phyloP scores from a whole-genome alignment of 2,113 vertebrate species.

The Mionectes macconnelli region DNA sequence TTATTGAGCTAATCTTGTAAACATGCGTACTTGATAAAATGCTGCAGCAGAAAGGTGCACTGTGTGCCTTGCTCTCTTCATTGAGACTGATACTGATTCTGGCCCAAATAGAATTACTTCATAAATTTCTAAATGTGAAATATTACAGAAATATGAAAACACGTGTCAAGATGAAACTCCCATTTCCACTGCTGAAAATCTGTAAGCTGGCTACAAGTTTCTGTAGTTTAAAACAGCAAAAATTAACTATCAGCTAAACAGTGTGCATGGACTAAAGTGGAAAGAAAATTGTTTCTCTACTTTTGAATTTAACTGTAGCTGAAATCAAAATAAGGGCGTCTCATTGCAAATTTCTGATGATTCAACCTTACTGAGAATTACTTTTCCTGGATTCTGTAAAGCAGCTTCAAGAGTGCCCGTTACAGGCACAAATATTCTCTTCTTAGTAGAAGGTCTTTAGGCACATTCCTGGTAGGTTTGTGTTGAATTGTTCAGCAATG shows the following conservation, averaged over 20 bases:
- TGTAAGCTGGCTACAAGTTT: conserved; percentile 33
- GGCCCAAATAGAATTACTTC: neutral
- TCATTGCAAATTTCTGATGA: conserved; percentile 2
- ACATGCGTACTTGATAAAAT: neutral
- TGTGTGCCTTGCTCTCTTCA: neutral
- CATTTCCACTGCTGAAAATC: conserved; percentile 38
- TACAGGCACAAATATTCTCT: neutral
- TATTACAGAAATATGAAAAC: neutral
- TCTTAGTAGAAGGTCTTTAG: neutral
- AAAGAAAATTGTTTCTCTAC: neutral
- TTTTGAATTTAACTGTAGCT: conserved; percentile 1
- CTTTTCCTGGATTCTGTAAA: conserved; percentile 43
- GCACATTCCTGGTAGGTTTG: neutral
- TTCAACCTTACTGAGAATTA: conserved; percentile 28
- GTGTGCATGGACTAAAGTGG: neutral
- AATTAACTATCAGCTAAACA: conserved; percentile 1
- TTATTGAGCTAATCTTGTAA: neutral
- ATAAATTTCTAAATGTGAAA: conserved; percentile 16
- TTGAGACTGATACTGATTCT: neutral
- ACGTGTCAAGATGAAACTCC: conserved; percentile 4
- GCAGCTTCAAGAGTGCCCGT: neutral
- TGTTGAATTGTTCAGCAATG: neutral
- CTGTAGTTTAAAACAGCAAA: conserved; percentile 40
- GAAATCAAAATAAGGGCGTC: conserved; percentile 23
- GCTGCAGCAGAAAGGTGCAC: neutral